Evolutionary conservation across 2,113 vertebrate species (phyloP).

Genomic region (Engystomops pustulosus): DNA sequence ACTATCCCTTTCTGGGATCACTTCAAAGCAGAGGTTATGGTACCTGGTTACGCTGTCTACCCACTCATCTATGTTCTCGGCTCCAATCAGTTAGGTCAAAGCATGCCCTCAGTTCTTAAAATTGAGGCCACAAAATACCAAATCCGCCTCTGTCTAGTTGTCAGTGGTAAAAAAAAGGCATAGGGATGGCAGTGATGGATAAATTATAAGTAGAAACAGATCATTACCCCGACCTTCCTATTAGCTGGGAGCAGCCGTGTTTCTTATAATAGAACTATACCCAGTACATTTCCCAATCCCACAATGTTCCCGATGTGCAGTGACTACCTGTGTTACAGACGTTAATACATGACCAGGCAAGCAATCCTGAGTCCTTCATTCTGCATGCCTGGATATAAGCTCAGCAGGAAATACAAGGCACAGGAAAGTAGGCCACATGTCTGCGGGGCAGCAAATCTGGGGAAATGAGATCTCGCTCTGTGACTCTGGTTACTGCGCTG

Average conservation of each 20-base stretch:
- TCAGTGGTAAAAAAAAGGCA: too few species aligned
- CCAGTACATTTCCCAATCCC: neutral
- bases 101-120: too few species aligned
- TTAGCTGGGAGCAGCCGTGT: neutral
- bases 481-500: too few species aligned
- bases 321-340: conserved; percentile 13
- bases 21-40: too few species aligned
- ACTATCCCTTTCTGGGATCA: too few species aligned
- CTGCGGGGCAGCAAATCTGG: conserved; percentile 38
- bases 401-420: conserved; percentile 43
- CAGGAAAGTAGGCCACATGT: conserved; percentile 49
- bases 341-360: conserved; percentile 36
- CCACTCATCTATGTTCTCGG: too few species aligned
- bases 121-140: too few species aligned
- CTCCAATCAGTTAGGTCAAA: too few species aligned
- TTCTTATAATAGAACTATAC: neutral
- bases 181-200: too few species aligned
- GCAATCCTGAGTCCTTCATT: conserved; percentile 30
- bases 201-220: neutral
- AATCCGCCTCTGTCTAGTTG: too few species aligned
- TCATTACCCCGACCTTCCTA: neutral
- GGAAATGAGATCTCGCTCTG: neutral
- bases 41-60: too few species aligned
- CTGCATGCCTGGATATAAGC: conserved; percentile 41
- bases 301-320: neutral